Conservation (phyloP, 2,113 vertebrate genomes). For the Elgaria multicarinata region DNA sequence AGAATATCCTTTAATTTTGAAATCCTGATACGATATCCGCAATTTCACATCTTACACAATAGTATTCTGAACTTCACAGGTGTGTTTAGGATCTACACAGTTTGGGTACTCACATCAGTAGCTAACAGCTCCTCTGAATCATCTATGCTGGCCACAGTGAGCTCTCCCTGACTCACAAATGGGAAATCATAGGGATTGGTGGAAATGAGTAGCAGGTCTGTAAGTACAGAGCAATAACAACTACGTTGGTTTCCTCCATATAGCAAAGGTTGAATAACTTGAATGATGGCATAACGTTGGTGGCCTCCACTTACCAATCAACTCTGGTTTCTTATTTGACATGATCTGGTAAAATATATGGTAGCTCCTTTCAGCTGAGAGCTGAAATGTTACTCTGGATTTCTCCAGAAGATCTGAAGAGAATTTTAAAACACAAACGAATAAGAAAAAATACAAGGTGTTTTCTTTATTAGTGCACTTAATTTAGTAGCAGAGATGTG, state of each 20-base stretch:
- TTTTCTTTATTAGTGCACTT: neutral
- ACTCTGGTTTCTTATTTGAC: slow-evolving; percentile 82
- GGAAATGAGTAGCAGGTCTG: slow-evolving; percentile 86
- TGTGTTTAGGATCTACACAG: neutral
- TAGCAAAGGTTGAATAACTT: neutral
- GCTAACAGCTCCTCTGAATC: slow-evolving; percentile 79
- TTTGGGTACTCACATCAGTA: slow-evolving; percentile 79
- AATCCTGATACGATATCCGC: neutral
- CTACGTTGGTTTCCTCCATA: neutral
- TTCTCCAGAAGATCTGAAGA: slow-evolving; percentile 86
- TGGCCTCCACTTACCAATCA: slow-evolving; percentile 79
- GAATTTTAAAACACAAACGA: slow-evolving; percentile 31
- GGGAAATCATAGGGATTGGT: slow-evolving; percentile 86
- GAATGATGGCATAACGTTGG: neutral
- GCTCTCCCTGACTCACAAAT: slow-evolving; percentile 81
- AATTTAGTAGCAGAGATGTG: neutral
- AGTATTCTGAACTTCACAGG: neutral
- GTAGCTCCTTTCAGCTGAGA: slow-evolving; percentile 85
- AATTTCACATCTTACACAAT: neutral
- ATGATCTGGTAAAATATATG: slow-evolving; percentile 89
- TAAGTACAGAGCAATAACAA: neutral
- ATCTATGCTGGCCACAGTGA: slow-evolving; percentile 82
- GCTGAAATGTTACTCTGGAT: slow-evolving; percentile 87
- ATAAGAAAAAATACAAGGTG: neutral
- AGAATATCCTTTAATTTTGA: neutral